These are phyloP conservation scores for Porphyrio hochstetteri DNA, from an alignment of 2,113 vertebrate genomes.

Conservation along the genomic window DNA sequence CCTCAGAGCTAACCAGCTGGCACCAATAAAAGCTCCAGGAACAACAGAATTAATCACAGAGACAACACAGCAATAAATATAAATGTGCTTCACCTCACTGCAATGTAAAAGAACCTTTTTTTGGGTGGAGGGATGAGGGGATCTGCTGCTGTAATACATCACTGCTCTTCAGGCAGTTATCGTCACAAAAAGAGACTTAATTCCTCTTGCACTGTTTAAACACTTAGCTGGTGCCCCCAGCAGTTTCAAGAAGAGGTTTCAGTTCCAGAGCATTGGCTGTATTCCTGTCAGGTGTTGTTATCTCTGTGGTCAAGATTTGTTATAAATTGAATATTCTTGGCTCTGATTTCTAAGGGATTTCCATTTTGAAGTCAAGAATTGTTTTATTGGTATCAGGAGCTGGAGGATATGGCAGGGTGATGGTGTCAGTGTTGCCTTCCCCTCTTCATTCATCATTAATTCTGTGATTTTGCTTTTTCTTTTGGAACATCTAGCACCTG, in stretches of 20 bases:
- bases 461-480: not conserved
- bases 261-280: not conserved
- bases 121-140: accelerated
- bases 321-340: not conserved
- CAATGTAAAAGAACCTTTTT: not conserved
- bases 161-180: not conserved
- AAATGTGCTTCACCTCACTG: not conserved
- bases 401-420: not conserved
- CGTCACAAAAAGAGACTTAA: not conserved
- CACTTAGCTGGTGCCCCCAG: not conserved
- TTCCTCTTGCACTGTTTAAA: not conserved
- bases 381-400: not conserved
- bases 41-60: not conserved
- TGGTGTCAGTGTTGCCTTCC: not conserved
- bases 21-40: not conserved
- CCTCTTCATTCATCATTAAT: not conserved
- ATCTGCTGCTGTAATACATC: not conserved
- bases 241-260: not conserved
- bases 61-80: not conserved
- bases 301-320: not conserved
- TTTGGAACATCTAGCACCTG: not conserved
- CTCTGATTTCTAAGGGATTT: not conserved
- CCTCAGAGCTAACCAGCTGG: not conserved
- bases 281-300: not conserved
- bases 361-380: not conserved